Evolutionary conservation across 1,140 invertebrate species (phyloP).

Genomic region (Euwallacea similis): DNA sequence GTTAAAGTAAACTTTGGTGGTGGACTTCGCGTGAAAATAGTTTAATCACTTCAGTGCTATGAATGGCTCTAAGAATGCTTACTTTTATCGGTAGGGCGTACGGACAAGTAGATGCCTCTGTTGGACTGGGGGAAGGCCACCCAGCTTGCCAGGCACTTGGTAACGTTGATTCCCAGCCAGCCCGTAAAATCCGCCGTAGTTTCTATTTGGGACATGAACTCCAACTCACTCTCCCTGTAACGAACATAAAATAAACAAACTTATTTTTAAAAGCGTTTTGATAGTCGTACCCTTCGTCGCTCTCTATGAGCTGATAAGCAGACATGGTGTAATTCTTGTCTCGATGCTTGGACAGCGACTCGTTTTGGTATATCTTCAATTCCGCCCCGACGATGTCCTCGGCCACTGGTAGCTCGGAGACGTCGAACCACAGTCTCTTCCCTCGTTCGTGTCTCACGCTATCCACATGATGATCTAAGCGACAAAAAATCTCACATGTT

Average conservation of each 20-base stretch:
- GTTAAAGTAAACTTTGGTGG: too few relatives aligned
- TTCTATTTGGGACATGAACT: conserved; percentile 67
- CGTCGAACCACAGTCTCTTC: conserved; percentile 88
- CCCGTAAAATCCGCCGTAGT: conserved; percentile 66
- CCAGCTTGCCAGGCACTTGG: conserved; percentile 74
- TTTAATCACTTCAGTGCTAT: too few relatives aligned
- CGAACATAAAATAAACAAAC: conserved; percentile 32
- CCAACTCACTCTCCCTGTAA: conserved; percentile 65
- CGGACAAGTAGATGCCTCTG: conserved; percentile 84
- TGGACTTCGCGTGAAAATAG: too few relatives aligned
- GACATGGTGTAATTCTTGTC: conserved; percentile 58
- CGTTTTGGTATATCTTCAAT: conserved; percentile 76
- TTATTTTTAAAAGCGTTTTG: conserved; percentile 3
- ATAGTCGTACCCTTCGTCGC: conserved; percentile 59
- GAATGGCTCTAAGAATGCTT: neutral
- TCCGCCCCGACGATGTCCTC: conserved; percentile 84
- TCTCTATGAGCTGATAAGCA: conserved; percentile 61
- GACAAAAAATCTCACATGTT: neutral
- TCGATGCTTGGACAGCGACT: conserved; percentile 45
- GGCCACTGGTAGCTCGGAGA: conserved; percentile 76
- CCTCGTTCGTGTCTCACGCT: conserved; percentile 80
- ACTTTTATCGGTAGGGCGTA: conserved; percentile 66
- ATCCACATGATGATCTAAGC: conserved; percentile 66
- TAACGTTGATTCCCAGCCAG: conserved; percentile 81
- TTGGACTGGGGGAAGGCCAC: conserved; percentile 76